Evolutionary conservation across 2,888 invertebrate genomes (phyloP).

Genomic region (Escarpia spicata): DNA sequence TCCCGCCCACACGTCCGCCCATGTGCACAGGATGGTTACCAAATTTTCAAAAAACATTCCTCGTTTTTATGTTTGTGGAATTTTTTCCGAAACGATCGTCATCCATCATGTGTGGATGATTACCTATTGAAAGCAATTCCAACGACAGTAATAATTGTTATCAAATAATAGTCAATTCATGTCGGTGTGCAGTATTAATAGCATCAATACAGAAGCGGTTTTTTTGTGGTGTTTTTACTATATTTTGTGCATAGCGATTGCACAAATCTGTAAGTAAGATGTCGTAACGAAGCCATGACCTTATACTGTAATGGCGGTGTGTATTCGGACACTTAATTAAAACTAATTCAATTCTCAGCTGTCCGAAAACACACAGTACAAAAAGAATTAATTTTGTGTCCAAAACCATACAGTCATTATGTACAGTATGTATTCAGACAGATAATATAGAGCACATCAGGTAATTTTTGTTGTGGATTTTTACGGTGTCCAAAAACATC

Average conservation of each 20-base stretch:
- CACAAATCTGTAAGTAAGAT: neutral
- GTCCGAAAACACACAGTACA: too few species aligned
- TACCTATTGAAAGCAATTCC: neutral
- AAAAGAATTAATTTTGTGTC: too few species aligned
- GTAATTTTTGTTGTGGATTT: too few species aligned
- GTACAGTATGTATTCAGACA: too few species aligned
- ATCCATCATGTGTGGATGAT: neutral
- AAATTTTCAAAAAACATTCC: neutral
- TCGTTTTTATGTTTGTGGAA: neutral
- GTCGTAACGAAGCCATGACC: too few species aligned
- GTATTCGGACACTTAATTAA: too few species aligned
- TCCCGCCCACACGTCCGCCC: neutral
- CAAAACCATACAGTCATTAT: too few species aligned
- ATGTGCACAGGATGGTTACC: neutral
- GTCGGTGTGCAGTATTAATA: neutral
- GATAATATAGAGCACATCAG: too few species aligned
- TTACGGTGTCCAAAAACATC: too few species aligned
- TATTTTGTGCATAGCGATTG: neutral
- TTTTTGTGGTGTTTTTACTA: neutral
- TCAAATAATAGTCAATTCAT: neutral
- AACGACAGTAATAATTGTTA: neutral
- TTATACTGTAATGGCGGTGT: too few species aligned
- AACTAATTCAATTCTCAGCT: too few species aligned
- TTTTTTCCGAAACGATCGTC: neutral
- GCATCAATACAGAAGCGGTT: neutral